phyloP scores from a whole-genome alignment of 2,888 invertebrate genomes.

The Noctua comes region DNA sequence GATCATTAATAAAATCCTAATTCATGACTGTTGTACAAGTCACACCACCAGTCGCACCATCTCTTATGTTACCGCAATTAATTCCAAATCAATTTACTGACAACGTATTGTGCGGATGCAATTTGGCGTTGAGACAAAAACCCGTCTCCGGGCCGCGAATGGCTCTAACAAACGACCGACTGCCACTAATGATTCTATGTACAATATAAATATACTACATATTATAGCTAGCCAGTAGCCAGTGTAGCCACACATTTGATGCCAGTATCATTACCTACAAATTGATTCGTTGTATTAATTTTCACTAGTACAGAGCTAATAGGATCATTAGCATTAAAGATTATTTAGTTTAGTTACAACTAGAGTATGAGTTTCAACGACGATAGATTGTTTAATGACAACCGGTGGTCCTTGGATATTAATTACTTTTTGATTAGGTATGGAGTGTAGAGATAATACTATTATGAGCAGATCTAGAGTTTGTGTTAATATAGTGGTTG shows the following conservation, averaged over 20 bases:
- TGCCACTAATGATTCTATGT: conserved; percentile 88
- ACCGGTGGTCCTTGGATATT: conserved; percentile 43
- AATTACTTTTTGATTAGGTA: conserved; percentile 45
- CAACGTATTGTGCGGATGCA: conserved; percentile 89
- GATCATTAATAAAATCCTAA: conserved; percentile 47
- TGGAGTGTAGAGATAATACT: conserved; percentile 21
- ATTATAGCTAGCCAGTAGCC: conserved; percentile 55
- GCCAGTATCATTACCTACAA: conserved; percentile 61
- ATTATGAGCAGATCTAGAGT: conserved; percentile 8
- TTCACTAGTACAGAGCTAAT: conserved; percentile 47
- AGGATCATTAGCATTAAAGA: conserved; percentile 34
- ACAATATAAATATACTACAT: conserved; percentile 68
- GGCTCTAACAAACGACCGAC: conserved; percentile 89
- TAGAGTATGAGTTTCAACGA: conserved; percentile 15
- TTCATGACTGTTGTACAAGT: conserved; percentile 54
- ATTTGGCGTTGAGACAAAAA: conserved; percentile 89
- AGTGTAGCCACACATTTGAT: conserved; percentile 53
- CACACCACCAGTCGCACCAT: conserved; percentile 62
- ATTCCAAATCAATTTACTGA: conserved; percentile 87
- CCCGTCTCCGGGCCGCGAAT: conserved; percentile 86
- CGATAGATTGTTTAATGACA: conserved; percentile 27
- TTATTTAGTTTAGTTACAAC: conserved; percentile 11
- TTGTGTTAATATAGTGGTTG: conserved; percentile 24
- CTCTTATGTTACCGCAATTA: conserved; percentile 81
- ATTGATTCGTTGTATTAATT: conserved; percentile 60